Evolutionary conservation across 53 echinoderm and acorn worm genomes (phyloP).

Genomic region (Echinometra lucunter): DNA sequence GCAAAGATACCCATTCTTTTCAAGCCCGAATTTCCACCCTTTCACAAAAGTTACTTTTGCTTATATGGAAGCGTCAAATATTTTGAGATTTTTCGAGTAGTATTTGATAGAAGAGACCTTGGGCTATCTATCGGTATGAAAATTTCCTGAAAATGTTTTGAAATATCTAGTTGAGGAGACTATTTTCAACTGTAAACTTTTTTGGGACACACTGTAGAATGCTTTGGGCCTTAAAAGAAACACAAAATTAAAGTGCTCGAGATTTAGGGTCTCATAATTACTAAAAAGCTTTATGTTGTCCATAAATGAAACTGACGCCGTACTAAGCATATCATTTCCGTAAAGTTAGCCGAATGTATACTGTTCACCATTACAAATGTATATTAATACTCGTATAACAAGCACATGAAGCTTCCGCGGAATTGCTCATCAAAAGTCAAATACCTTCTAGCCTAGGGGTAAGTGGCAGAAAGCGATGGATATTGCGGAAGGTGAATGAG

Average conservation of each 20-base stretch:
- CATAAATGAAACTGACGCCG: neutral
- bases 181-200: too few relatives aligned
- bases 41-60: too few relatives aligned
- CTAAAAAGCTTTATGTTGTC: neutral
- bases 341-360: constrained; percentile 1
- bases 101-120: too few relatives aligned
- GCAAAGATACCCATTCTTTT: too few relatives aligned
- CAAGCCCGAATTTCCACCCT: too few relatives aligned
- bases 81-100: too few relatives aligned
- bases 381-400: neutral
- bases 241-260: neutral
- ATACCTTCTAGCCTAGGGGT: constrained; percentile 13
- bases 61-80: too few relatives aligned
- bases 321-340: neutral
- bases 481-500: constrained; percentile 7
- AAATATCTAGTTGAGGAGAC: too few relatives aligned
- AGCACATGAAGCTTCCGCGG: neutral
- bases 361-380: neutral
- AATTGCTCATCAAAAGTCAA: constrained; percentile 52
- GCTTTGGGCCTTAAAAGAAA: too few relatives aligned
- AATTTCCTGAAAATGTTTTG: too few relatives aligned
- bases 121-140: too few relatives aligned
- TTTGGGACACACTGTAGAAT: too few relatives aligned
- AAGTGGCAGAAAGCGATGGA: constrained; percentile 29
- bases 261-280: neutral